phyloP scores from a whole-genome alignment of 1,140 invertebrate species.

The Megalopta genalis region DNA sequence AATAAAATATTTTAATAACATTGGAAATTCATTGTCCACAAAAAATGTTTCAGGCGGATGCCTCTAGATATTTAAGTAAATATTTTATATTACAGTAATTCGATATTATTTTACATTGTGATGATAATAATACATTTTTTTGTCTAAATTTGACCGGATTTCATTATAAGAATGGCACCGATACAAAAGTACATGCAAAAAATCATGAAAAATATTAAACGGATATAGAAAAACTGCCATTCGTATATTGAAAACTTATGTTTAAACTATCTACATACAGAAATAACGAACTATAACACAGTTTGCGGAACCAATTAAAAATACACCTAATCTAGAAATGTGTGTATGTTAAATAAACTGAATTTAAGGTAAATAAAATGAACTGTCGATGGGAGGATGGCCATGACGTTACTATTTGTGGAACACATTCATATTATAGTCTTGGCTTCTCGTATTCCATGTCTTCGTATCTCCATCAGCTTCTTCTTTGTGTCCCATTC shows the following conservation, averaged over 20 bases:
- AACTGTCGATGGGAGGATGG: constrained; percentile 32
- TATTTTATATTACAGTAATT: constrained; percentile 61
- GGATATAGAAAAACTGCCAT: constrained; percentile 39
- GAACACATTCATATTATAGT: constrained; percentile 50
- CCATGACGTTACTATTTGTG: constrained; percentile 39
- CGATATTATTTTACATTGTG: constrained; percentile 56
- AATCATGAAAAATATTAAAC: constrained; percentile 50
- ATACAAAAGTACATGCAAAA: constrained; percentile 52
- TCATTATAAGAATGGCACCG: constrained; percentile 53
- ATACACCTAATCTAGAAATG: constrained; percentile 38
- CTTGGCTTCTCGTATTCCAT: constrained; percentile 46
- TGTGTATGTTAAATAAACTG: constrained; percentile 51
- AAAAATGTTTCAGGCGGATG: constrained; percentile 33
- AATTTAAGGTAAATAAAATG: constrained; percentile 56
- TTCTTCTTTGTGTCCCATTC: constrained; percentile 43
- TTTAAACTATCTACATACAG: constrained; percentile 50
- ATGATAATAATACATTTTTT: constrained; percentile 42
- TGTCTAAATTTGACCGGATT: constrained; percentile 32
- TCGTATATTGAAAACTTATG: constrained; percentile 54
- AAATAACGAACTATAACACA: constrained; percentile 51
- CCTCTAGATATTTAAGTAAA: constrained; percentile 43
- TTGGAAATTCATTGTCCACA: constrained; percentile 56
- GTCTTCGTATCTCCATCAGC: constrained; percentile 48
- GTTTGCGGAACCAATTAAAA: constrained; percentile 49
- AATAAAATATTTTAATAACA: constrained; percentile 67